phyloP scores from a whole-genome alignment of 2,113 vertebrate species.

The Apus apus region DNA sequence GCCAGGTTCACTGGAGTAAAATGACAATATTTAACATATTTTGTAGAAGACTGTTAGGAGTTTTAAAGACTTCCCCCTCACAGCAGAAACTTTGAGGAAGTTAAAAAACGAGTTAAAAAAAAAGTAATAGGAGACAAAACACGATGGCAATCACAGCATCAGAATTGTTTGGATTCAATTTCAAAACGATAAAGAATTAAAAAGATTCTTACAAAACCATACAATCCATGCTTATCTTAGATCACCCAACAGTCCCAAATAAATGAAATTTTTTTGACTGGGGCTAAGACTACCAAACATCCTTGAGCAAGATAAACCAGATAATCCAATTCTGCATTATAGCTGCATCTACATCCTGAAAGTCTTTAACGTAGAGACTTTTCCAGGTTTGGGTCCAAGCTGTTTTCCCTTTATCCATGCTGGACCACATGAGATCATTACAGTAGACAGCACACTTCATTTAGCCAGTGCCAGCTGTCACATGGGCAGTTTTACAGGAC shows the following conservation, averaged over 20 bases:
- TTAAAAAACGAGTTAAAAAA: not conserved
- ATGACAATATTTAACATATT: not conserved
- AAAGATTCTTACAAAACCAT: not conserved
- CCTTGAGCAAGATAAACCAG: not conserved
- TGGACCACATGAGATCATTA: not conserved
- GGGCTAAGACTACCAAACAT: not conserved
- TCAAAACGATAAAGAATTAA: not conserved
- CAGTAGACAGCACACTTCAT: not conserved
- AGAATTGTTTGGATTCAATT: not conserved
- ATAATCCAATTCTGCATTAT: not conserved
- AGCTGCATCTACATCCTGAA: not conserved
- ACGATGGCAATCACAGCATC: not conserved
- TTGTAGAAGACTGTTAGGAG: not conserved
- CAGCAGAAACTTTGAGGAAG: not conserved
- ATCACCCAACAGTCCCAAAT: not conserved
- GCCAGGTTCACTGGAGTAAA: not conserved
- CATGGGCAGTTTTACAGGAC: rapidly evolving
- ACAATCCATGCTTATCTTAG: not conserved
- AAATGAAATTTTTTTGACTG: not conserved
- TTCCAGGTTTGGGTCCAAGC: not conserved
- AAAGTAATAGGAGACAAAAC: not conserved
- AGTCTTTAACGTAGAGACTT: not conserved
- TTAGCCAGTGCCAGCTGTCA: not conserved
- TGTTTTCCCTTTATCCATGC: not conserved
- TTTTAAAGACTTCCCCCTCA: not conserved